Evolutionary conservation across 1,140 invertebrate species (phyloP).

Genomic region (Drosophila lowei): DNA sequence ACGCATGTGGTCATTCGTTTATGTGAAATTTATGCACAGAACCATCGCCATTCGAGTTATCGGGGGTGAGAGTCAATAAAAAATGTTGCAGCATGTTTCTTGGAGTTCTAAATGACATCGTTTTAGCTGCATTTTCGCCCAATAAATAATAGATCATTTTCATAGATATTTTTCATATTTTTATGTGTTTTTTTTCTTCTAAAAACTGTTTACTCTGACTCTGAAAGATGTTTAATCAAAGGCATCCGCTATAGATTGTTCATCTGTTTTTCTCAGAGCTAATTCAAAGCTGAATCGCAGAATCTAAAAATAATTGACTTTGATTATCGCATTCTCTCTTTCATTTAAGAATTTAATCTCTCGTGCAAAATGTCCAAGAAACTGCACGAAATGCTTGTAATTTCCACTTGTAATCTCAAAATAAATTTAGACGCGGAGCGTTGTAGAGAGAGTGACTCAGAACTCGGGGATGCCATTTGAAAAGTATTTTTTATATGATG

Average conservation of each 20-base stretch:
- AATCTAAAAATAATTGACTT: slow-evolving; percentile 23
- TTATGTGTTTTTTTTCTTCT: too few relatives aligned
- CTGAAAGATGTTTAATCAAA: too few relatives aligned
- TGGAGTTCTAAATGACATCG: too few relatives aligned
- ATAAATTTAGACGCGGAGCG: slow-evolving; percentile 14
- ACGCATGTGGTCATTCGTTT: too few relatives aligned
- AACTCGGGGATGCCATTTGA: neutral
- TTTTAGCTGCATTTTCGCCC: too few relatives aligned
- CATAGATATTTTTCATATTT: too few relatives aligned
- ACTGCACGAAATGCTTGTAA: slow-evolving; percentile 4
- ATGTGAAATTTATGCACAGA: too few relatives aligned
- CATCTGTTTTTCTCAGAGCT: neutral
- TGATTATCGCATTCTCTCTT: slow-evolving; percentile 2
- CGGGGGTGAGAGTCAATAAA: too few relatives aligned
- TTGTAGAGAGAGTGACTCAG: slow-evolving; percentile 5
- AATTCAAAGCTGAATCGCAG: slow-evolving; percentile 2
- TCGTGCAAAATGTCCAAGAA: neutral
- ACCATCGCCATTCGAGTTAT: too few relatives aligned
- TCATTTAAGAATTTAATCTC: neutral
- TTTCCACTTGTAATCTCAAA: slow-evolving; percentile 17
- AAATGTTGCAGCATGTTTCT: too few relatives aligned
- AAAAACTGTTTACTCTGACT: neutral
- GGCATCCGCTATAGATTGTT: neutral
- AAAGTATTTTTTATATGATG: too few relatives aligned
- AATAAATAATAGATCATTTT: too few relatives aligned